Percentiles rank a stretch among this genome's conserved stretches.
Evolutionary conservation across 2,797 vertebrate genomes (phyloP).

Genomic region (Megaceryle alcyon): DNA sequence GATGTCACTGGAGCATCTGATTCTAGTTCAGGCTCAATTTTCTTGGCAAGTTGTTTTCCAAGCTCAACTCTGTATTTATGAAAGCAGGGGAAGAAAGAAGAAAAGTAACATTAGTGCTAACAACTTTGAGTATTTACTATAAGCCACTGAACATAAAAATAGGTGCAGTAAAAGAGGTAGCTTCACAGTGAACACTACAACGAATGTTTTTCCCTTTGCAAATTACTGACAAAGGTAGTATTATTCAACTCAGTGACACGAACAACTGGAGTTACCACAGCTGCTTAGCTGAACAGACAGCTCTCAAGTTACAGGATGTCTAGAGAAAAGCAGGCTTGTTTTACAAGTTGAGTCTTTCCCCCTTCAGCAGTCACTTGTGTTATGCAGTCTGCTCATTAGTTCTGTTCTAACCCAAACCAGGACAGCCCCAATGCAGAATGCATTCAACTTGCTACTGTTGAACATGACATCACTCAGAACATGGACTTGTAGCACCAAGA

Average conservation of each 20-base stretch:
- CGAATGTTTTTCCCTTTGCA: neutral
- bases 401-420: neutral
- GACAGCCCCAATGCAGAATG: neutral
- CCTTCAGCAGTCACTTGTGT: neutral
- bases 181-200: neutral
- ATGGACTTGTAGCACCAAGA: neutral
- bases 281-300: neutral
- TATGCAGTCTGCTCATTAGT: neutral
- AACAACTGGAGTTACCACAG: neutral
- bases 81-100: neutral
- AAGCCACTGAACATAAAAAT: neutral
- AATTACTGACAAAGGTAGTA: neutral
- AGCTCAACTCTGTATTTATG: conserved; percentile 87
- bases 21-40: conserved; percentile 94
- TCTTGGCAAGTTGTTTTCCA: conserved; percentile 96
- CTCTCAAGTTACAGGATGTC: neutral
- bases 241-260: neutral
- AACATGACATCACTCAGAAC: neutral
- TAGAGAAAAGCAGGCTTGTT: neutral
- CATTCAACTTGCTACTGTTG: neutral
- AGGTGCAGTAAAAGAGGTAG: neutral
- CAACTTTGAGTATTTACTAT: neutral
- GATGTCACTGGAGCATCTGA: conserved; percentile 86
- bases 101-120: neutral
- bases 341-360: neutral